phyloP scores from a whole-genome alignment of 2,797 vertebrate species.

The Gymnoscopelus microlampas region DNA sequence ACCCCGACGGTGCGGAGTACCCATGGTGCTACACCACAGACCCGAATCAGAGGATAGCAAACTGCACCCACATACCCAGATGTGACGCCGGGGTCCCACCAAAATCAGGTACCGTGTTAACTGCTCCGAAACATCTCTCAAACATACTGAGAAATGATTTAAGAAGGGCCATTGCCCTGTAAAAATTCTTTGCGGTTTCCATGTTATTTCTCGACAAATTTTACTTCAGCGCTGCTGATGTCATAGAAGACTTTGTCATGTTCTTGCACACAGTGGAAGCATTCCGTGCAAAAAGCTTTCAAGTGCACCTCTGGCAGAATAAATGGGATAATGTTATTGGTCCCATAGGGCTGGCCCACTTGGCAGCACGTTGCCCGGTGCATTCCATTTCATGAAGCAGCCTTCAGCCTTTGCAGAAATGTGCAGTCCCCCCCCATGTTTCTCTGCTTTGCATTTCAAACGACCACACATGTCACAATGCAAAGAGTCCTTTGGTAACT shows the following conservation, averaged over 20 bases:
- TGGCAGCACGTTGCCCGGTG: constrained; percentile 54
- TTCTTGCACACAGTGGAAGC: constrained; percentile 45
- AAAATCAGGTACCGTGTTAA: constrained; percentile 70
- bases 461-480: constrained; percentile 55
- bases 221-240: constrained; percentile 30
- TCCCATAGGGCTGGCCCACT: constrained; percentile 55
- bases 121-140: constrained; percentile 1
- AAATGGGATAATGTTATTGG: constrained; percentile 43
- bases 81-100: constrained; percentile 80
- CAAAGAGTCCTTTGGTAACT: constrained; percentile 21
- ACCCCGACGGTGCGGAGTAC: constrained; percentile 93
- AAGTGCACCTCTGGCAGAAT: background rate
- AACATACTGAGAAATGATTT: background rate
- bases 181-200: constrained; percentile 2
- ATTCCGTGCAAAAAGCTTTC: constrained; percentile 13
- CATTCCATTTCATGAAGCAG: constrained; percentile 60
- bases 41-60: constrained; percentile 89
- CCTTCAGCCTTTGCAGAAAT: constrained; percentile 29
- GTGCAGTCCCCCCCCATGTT: constrained; percentile 60
- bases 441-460: constrained; percentile 56
- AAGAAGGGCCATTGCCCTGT: background rate
- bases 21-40: constrained; percentile 98
- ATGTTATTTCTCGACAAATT: constrained; percentile 22
- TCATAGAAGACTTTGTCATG: constrained; percentile 42
- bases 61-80: constrained; percentile 94